Base-by-base conservation (phyloP, 2,888 invertebrate genomes). In the Andricus quercusramuli region DNA sequence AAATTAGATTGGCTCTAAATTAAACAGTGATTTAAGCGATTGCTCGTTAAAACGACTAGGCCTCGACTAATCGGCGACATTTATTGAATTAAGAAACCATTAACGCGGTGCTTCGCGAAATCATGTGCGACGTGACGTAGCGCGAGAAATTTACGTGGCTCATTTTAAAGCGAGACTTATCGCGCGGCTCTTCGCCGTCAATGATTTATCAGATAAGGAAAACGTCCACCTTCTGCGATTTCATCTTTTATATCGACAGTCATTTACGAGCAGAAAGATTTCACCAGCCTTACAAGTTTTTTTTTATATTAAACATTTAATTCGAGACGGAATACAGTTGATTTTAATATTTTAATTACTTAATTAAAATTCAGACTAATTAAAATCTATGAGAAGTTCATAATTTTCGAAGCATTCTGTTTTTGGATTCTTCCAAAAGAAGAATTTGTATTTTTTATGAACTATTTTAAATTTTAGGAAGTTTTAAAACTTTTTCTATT, bases 31-130 rank as follows among this genome's bases (percentile, higher is more conserved):
- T 83, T 85, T 81, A 83, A 82, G 82, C 80, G 83, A 80, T 85
- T 81, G 82, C 83, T 85, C 82, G 85, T 83, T 84, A 84, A 70
- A 84, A 83, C 80, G 81, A 82, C 83, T 81, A 82, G 81, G 80
- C 78, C 81, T 80, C 82, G 44, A 77, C 83, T 81, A 83, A 83
- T 83, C 82, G 82, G 80, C 80, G 80, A 83, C 83, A 85, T 85
- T 83, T 85, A 85, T 85, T 85, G 81, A 83, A 85, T 85, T 85
- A 85, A 82, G 83, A 85, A 85, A 85, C 85, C 83, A 85, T 84
- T 83, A 84, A 82, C 82, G 78, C 82, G 84, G 79, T 83, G 70
- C 82, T 77, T 85, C 84, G 82, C 81, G 79, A 81, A 81, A 70
- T 70, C 70, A 51, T 70, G 70, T 70, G 70, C 70, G 70, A 70